These are phyloP conservation scores for Apoda limacodes DNA, from an alignment of 2,888 invertebrate species.

Conservation along the genomic window DNA sequence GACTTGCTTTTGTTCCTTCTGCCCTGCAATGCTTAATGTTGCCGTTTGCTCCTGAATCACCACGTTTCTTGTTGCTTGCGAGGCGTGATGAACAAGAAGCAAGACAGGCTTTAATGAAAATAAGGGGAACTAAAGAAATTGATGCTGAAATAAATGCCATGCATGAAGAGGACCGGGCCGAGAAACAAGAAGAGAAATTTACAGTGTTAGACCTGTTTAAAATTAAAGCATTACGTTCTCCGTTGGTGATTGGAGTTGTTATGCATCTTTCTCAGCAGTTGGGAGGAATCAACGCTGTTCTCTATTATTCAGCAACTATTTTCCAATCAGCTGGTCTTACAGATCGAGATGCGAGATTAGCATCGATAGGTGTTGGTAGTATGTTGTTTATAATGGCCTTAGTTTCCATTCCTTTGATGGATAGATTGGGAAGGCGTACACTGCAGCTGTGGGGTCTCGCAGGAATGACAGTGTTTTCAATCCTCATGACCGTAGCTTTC, in stretches of 20 bases:
- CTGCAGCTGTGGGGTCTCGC: constrained; percentile 77
- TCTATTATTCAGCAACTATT: constrained; percentile 78
- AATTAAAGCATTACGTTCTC: constrained; percentile 41
- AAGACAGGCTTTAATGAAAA: constrained; percentile 37
- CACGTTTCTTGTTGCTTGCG: constrained; percentile 50
- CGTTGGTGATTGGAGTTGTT: constrained; percentile 57
- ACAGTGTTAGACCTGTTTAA: constrained; percentile 45
- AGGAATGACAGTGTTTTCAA: constrained; percentile 79
- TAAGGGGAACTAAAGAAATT: constrained; percentile 48
- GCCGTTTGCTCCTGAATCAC: constrained; percentile 55
- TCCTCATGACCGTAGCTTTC: constrained; percentile 74
- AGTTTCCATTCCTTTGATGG: constrained; percentile 82
- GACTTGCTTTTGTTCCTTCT: constrained; percentile 50
- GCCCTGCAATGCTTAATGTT: constrained; percentile 50
- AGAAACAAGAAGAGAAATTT: constrained; percentile 50
- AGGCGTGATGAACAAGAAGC: constrained; percentile 50
- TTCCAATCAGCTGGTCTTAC: constrained; percentile 73
- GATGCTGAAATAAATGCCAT: constrained; percentile 61
- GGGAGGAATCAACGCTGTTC: constrained; percentile 69
- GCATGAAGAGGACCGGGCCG: constrained; percentile 56
- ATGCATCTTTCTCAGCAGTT: constrained; percentile 65
- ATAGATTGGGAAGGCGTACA: constrained; percentile 76
- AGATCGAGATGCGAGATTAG: constrained; percentile 70
- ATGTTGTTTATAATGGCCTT: constrained; percentile 80
- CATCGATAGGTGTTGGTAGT: constrained; percentile 78